Evolutionary conservation across 2,113 vertebrate genomes (phyloP), one percentile per base, ranked within the genome.

Genomic region (Picathartes gymnocephalus): DNA sequence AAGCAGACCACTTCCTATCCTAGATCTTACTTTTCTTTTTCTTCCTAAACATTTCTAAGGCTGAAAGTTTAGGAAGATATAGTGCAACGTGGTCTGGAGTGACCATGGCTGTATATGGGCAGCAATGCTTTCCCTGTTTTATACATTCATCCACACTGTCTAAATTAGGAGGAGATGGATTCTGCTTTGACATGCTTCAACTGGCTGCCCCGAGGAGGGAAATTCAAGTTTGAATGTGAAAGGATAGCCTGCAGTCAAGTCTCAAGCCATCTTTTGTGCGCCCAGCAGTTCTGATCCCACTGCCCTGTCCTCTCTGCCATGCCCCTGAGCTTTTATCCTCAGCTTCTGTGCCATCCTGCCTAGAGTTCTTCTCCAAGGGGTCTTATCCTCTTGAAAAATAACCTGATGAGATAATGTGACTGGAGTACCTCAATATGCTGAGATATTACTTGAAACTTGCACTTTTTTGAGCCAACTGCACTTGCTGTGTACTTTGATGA

Each of bases 401-500:
- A 44, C 9, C 7, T 40, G 17, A 28, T 81, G 15, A 40, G 21
- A 33, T 51, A 69, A 71, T 64, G 25, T 23, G n/a, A 56, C 31
- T 27, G 33, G 6, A 65, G 33, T 33, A 23, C 12, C 12, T 50
- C 11, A n/a, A 54, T 35, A 47, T 42, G 17, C 35, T 70, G 42
- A 48, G n/a, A 58, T 84, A 81, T 50, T 7, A 42, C 12, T 30
- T 54, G 62, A 50, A 84, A 62, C 15, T 61, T 58, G 20, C 1
- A 6, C 11, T 54, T 79, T 79, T 79, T 21, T 23, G 16, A 71
- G 61, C 28, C 73, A 77, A 3, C 17, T 31, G 39, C n/a, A 13
- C 0, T 2, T 65, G 30, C 50, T 45, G 11, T n/a, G 5, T 65
- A 28, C 8, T 18, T 66, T 19, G 0, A 1, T 45, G 37, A 31